Evolutionary conservation across 2,888 invertebrate genomes (phyloP), one percentile per base, ranked within the genome.

Genomic region (Ephialtes manifestator): DNA sequence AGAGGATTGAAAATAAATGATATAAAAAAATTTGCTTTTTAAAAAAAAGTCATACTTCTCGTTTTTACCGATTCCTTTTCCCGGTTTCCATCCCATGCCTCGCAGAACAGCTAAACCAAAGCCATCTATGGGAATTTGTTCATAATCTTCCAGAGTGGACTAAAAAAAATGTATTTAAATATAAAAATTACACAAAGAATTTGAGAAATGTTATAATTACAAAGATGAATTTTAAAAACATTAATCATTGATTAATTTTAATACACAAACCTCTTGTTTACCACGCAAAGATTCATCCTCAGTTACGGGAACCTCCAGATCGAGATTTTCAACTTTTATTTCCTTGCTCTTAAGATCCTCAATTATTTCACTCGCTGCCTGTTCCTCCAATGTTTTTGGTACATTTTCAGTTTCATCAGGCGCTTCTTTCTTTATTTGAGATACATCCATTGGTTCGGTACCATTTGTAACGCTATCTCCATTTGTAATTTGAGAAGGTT

Each of bases 81-180:
- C 96, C 74, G 97, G 96, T 74, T 96, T 95, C 98, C 97, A 98
- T 11, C 98, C 99, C 99, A 99, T 99, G 10, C 99, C 99, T 85
- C 99, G 95, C 1, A 99, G 95, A 97, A 99, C 97, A 0, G 99
- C 99, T 92, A 97, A 91, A 3, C 99, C 99, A 96, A 97, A 99
- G 76, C 97, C 96, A 90, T 95, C 95, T 24, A 97, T 95, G 0
- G 97, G 97, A 83, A 97, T 95, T 89, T 95, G 94, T 87, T 97
- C 96, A 93, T 97, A 97, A 94, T 97, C 96, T 53, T 96, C 95
- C 24, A 96, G 88, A 3, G 95, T 95, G 1, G 97, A 95, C 95
- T 96, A 93, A 85, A 95, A 94, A 84, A 77, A 81, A 72, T 82
- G 65, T 58, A 70, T 76, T 67, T 31, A 58, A 60, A 31, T 11